These are phyloP conservation scores for Doris montereyensis DNA, from an alignment of 2,888 invertebrate genomes.

Conservation along the genomic window DNA sequence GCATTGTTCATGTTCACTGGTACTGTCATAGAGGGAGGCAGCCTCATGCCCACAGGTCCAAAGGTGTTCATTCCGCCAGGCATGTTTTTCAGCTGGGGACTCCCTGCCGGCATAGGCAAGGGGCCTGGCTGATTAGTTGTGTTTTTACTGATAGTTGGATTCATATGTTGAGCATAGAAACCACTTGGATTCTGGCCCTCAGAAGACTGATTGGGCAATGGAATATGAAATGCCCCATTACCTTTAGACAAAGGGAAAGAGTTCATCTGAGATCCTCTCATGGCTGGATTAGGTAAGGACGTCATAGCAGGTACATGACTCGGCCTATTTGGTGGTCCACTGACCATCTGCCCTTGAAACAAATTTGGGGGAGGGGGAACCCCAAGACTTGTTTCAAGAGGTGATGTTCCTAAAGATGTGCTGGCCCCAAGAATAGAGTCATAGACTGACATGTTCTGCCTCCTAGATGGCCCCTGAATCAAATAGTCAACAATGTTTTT, in stretches of 20 bases:
- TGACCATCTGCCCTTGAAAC: slow-evolving; percentile 18
- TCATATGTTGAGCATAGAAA: not conserved
- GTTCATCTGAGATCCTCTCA: slow-evolving; percentile 32
- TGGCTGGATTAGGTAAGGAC: not conserved
- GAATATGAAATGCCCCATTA: slow-evolving; percentile 38
- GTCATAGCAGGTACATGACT: slow-evolving; percentile 11
- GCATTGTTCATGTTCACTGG: slow-evolving; percentile 14
- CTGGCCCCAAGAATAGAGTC: slow-evolving; percentile 55
- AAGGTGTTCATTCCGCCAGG: slow-evolving; percentile 46
- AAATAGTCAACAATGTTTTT: slow-evolving; percentile 72
- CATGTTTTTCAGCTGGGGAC: slow-evolving; percentile 46
- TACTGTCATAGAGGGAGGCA: slow-evolving; percentile 12
- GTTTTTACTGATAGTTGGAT: not conserved
- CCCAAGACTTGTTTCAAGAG: slow-evolving; percentile 88
- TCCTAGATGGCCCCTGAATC: slow-evolving; percentile 65
- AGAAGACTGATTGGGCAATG: slow-evolving; percentile 26
- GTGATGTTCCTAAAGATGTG: slow-evolving; percentile 73
- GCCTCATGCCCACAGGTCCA: slow-evolving; percentile 43
- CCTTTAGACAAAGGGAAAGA: slow-evolving; percentile 37
- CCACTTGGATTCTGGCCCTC: slow-evolving; percentile 28
- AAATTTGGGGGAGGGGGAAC: slow-evolving; percentile 55
- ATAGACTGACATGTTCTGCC: slow-evolving; percentile 59
- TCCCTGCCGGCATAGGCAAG: not conserved
- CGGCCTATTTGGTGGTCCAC: slow-evolving; percentile 27
- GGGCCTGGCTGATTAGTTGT: not conserved